Evolutionary conservation across 2,113 vertebrate genomes (phyloP), one percentile per base, ranked within the genome.

Genomic region (Pardalotus punctatus): DNA sequence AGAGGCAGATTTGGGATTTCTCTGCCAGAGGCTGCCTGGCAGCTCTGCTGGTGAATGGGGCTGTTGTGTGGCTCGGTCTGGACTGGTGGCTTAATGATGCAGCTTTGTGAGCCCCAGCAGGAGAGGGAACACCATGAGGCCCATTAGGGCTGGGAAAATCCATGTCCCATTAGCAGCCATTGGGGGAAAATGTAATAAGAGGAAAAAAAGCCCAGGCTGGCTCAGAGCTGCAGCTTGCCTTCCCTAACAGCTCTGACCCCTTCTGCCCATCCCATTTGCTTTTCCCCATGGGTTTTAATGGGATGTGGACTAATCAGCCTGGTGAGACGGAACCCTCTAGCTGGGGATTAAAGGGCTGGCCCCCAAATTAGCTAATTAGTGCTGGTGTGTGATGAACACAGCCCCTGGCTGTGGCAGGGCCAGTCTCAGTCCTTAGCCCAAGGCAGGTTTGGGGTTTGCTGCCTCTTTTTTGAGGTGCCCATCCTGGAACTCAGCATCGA

Each of bases 71-170:
- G 82, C 93, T 94, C 74, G 1, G 42, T 69, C 56, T 50, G 65
- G 80, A 50, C 84, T 22, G 51, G 69, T 17, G 88, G n/a, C 28
- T 71, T 84, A 96, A 97, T 81, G 93, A 88, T 97, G 90, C 90
- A 61, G 86, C 78, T 80, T 62, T 95, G 77, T 96, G 92, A 92
- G 95, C 74, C 88, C 90, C 81, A 70, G 74, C 84, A 88, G 86
- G 84, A 94, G 70, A 81, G 91, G 48, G 79, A 96, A 62, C 88
- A 62, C 93, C 95, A 90, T 73, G 97, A 95, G 91, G 95, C 95
- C 95, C 95, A 97, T 95, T 97, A 79, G 84, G 62, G 95, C 84
- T 96, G 81, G 96, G 90, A 95, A 97, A 87, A 96, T 85, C 89
- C 77, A 94, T 92, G 94, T 94, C 87, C 96, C 82, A 95, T 93